phyloP scores from a whole-genome alignment of 2,888 invertebrate genomes.

The Biston betularia region DNA sequence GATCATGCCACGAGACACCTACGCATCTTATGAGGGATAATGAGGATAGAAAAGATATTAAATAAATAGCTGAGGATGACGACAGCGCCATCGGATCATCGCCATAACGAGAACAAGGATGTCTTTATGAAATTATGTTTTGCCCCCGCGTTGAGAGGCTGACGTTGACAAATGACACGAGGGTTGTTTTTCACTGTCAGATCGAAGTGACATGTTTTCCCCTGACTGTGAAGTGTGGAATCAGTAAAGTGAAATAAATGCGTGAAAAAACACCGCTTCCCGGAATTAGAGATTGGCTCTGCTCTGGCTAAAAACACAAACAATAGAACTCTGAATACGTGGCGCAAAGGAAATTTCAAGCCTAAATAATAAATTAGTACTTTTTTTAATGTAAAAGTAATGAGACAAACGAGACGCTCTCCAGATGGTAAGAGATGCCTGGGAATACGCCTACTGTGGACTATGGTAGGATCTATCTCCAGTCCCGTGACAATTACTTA shows the following conservation, averaged over 20 bases:
- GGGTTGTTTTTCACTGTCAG: constrained; percentile 83
- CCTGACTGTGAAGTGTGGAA: constrained; percentile 73
- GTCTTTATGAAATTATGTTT: constrained; percentile 84
- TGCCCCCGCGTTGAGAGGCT: constrained; percentile 75
- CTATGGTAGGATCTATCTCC: too few species aligned
- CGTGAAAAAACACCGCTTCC: constrained; percentile 53
- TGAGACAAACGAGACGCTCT: too few species aligned
- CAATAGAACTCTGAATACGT: constrained; percentile 10
- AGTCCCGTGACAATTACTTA: not conserved
- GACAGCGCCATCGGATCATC: constrained; percentile 58
- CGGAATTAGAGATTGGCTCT: constrained; percentile 29
- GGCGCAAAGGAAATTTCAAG: constrained; percentile 6
- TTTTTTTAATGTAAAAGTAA: not conserved
- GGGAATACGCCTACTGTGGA: too few species aligned
- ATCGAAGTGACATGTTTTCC: constrained; percentile 82
- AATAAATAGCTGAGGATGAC: constrained; percentile 62
- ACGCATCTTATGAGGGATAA: constrained; percentile 21
- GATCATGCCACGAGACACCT: not conserved
- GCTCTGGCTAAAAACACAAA: constrained; percentile 16
- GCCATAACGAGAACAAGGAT: constrained; percentile 78
- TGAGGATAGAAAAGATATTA: constrained; percentile 46
- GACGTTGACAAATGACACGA: constrained; percentile 83
- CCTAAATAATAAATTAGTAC: not conserved
- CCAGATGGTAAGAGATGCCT: too few species aligned
- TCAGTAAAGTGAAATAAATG: constrained; percentile 74